Evolutionary conservation across 2,797 vertebrate genomes (phyloP).

Genomic region (Pelodytes ibericus): DNA sequence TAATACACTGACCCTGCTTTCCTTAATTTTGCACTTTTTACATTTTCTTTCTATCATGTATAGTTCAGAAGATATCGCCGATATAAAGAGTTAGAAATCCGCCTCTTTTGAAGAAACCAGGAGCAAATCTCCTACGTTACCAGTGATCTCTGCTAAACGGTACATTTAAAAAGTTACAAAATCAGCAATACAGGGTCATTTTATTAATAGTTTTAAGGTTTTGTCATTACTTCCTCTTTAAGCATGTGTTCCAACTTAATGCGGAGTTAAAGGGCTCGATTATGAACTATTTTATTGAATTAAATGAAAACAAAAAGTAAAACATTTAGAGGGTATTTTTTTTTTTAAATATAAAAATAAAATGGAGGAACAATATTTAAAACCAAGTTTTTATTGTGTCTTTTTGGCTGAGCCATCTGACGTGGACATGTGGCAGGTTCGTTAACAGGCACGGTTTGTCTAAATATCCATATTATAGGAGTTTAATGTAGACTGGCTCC

Average conservation of each 20-base stretch:
- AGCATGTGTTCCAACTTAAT: background rate
- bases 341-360: constrained; percentile 3
- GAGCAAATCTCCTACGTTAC: no score
- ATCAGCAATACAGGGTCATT: background rate
- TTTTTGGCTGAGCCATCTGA: no score
- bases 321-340: background rate
- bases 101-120: no score
- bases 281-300: background rate
- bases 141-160: no score
- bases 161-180: background rate
- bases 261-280: background rate
- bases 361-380: background rate
- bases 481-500: background rate
- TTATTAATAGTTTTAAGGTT: background rate
- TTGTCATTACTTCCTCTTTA: background rate
- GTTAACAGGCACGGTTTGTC: background rate
- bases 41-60: no score
- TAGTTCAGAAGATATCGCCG: no score
- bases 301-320: background rate
- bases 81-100: no score
- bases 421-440: no score
- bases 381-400: background rate
- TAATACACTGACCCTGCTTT: no score
- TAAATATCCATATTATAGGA: background rate
- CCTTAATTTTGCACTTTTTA: no score